Percentiles rank a stretch among this genome's conserved stretches.
Evolutionary conservation across 2,113 vertebrate genomes (phyloP).

Genomic region (Sapajus apella): DNA sequence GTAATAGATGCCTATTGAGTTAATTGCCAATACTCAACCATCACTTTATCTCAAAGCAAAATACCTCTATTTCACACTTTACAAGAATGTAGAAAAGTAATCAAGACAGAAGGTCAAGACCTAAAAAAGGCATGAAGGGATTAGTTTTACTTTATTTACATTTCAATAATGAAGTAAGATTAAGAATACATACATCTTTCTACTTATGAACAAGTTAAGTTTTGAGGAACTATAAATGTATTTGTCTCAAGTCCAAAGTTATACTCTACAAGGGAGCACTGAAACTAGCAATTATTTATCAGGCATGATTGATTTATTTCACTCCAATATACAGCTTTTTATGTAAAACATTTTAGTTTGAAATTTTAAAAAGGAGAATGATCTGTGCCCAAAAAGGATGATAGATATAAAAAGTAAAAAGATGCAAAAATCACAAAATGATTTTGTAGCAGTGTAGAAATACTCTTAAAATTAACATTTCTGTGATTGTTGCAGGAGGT

Average conservation of each 20-base stretch:
- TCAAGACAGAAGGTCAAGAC: background rate
- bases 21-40: background rate
- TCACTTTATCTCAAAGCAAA: background rate
- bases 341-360: background rate
- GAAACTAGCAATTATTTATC: background rate
- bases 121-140: background rate
- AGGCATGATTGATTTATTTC: background rate
- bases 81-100: background rate
- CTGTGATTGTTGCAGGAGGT: background rate
- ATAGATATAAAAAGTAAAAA: background rate
- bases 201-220: background rate
- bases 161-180: background rate
- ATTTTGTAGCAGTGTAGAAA: background rate
- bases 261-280: background rate
- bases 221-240: background rate
- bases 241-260: background rate
- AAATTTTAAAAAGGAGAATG: background rate
- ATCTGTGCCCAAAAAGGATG: background rate
- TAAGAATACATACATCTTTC: background rate
- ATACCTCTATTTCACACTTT: background rate
- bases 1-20: background rate
- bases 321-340: background rate
- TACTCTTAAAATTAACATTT: background rate
- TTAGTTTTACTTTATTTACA: background rate
- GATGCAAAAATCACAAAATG: background rate